Evolutionary conservation across 2,888 invertebrate genomes (phyloP).

Genomic region (Gastrophysa polygoni): DNA sequence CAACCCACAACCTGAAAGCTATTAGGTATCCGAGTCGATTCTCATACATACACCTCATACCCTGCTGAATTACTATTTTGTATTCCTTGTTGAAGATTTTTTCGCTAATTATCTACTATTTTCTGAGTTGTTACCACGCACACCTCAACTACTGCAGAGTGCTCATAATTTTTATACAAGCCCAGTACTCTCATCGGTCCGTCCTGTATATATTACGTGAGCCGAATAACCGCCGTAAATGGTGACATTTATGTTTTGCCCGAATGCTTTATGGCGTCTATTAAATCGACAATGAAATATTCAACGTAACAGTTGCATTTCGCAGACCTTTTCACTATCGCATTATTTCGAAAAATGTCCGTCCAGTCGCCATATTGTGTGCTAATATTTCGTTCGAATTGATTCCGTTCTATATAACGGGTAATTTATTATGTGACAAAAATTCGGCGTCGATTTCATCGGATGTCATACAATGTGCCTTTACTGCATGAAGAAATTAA

Average conservation of each 20-base stretch:
- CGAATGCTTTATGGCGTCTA: conserved; percentile 11
- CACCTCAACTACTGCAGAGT: background rate
- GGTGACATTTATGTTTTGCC: conserved; percentile 7
- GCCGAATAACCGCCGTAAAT: background rate
- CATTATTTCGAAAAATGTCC: conserved; percentile 10
- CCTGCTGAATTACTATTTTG: too few species aligned
- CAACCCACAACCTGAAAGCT: too few species aligned
- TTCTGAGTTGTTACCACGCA: background rate
- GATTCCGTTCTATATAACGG: background rate
- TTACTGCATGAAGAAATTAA: too few species aligned
- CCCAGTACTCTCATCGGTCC: background rate
- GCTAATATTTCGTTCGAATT: background rate
- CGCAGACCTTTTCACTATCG: conserved; percentile 6
- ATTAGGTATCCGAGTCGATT: too few species aligned
- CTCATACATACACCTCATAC: too few species aligned
- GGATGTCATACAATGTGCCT: background rate
- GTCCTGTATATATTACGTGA: background rate
- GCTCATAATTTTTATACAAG: background rate
- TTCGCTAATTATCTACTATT: background rate
- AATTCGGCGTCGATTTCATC: background rate
- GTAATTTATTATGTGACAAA: background rate
- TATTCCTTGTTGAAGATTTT: too few species aligned
- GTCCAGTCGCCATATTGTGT: background rate
- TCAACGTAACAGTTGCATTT: conserved; percentile 16
- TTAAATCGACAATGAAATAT: conserved; percentile 13